Conservation (phyloP, 2,113 vertebrate species). For the Aegithalos caudatus region DNA sequence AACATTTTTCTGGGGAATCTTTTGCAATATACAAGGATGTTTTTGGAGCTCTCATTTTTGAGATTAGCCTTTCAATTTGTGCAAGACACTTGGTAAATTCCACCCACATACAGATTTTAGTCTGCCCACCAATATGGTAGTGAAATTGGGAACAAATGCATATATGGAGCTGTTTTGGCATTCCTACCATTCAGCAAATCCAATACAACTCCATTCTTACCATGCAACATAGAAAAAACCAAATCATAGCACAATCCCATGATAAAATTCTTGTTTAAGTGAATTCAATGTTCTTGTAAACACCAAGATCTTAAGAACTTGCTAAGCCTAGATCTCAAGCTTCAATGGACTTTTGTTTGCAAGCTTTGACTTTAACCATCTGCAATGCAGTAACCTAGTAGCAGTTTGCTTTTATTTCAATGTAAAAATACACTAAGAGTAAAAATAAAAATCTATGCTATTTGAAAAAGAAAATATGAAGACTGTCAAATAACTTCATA, state of each 20-base stretch:
- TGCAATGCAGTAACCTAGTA: neutral
- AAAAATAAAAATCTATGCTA: neutral
- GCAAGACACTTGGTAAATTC: neutral
- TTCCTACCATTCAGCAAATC: neutral
- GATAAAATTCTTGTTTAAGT: neutral
- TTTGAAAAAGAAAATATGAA: conserved; percentile 22
- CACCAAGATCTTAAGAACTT: neutral
- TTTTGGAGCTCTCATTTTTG: neutral
- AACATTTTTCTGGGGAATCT: neutral
- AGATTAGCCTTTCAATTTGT: neutral
- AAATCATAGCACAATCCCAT: neutral
- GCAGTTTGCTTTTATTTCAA: neutral
- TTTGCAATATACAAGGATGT: neutral
- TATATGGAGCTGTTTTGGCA: neutral
- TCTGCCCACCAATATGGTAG: neutral
- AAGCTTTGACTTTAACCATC: neutral
- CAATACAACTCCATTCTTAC: neutral
- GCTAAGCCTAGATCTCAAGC: neutral
- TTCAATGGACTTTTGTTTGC: neutral
- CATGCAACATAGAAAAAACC: neutral
- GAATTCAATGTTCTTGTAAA: neutral
- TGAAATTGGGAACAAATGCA: neutral
- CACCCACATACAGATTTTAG: neutral
- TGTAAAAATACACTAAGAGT: neutral
- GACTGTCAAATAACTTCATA: neutral